Evolutionary conservation across 2,888 invertebrate species (phyloP), one percentile per base, ranked within the genome.

Genomic region (Thecophora atra): DNA sequence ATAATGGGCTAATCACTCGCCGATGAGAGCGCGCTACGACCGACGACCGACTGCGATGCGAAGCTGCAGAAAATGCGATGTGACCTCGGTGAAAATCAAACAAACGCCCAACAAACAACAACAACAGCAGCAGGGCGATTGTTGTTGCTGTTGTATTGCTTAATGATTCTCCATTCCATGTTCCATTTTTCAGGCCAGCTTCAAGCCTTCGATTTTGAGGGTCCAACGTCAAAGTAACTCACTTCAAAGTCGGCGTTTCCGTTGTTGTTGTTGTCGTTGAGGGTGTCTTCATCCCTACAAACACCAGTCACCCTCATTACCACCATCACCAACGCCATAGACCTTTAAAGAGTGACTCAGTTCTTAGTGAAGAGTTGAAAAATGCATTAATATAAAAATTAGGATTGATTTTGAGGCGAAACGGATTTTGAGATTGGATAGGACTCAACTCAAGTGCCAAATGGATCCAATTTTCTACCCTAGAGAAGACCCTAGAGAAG

Each of bases 1-100:
- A 70, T 70, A 60, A 62, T 63, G 62, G 63, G 70, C 70, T 70
- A 70, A 70, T 70, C 70, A 70, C 62, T 11, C 70, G 70, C 37
- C 68, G 26, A 44, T 13, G 47, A 68, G 68, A 37, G 68, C 19
- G 56, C 56, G 1, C 15, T n/a, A 28, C 58, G 3, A 28, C 7
- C 26, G 8, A 15, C 28, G 56, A n/a, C n/a, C 26, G 19, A 56
- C 1, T 56, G n/a, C n/a, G n/a, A n/a, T n/a, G n/a, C n/a, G n/a
- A n/a, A n/a, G n/a, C n/a, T n/a, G n/a, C n/a, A n/a, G n/a, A n/a
- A n/a, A n/a, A n/a, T n/a, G n/a, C n/a, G 17, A 64, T 60, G 60
- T 1, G 17, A n/a, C 26, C 17, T n/a, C 3, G 13, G 44, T 42
- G 63, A n/a, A n/a, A 5, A 24, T 24, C 13, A 56, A 56, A 21